Conservation (phyloP, 2,797 vertebrate species). For the Sebastes melanostomus region DNA sequence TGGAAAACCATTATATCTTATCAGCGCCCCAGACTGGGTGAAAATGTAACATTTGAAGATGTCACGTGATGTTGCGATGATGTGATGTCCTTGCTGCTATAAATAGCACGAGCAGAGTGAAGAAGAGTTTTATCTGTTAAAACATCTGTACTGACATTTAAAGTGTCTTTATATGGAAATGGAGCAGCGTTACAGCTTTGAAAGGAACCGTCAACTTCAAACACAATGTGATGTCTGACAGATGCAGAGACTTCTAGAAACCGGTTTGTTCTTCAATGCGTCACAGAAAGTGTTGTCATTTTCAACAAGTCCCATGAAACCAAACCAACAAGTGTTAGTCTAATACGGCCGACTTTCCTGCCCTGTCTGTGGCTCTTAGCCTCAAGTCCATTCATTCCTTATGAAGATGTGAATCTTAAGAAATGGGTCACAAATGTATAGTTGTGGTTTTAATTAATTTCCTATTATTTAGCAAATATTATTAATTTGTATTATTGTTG, state of each 20-base stretch:
- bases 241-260: background rate
- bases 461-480: background rate
- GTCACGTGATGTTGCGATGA: slow-evolving; percentile 11
- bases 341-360: background rate
- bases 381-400: background rate
- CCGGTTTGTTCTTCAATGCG: background rate
- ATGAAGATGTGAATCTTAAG: background rate
- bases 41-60: slow-evolving; percentile 10
- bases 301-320: background rate
- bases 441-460: background rate
- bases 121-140: slow-evolving; percentile 25
- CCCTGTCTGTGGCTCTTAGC: background rate
- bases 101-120: background rate
- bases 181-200: background rate
- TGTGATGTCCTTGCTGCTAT: slow-evolving; percentile 25
- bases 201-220: slow-evolving; percentile 5
- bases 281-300: background rate
- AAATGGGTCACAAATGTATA: background rate
- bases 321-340: background rate
- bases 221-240: slow-evolving; percentile 4
- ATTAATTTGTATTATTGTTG: background rate
- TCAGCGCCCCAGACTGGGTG: slow-evolving; percentile 41
- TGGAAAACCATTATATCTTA: slow-evolving; percentile 47
- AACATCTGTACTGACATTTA: slow-evolving; percentile 39
- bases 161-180: slow-evolving; percentile 2